Conservation (phyloP, 2,113 vertebrate genomes). For the Callionymus lyra region DNA sequence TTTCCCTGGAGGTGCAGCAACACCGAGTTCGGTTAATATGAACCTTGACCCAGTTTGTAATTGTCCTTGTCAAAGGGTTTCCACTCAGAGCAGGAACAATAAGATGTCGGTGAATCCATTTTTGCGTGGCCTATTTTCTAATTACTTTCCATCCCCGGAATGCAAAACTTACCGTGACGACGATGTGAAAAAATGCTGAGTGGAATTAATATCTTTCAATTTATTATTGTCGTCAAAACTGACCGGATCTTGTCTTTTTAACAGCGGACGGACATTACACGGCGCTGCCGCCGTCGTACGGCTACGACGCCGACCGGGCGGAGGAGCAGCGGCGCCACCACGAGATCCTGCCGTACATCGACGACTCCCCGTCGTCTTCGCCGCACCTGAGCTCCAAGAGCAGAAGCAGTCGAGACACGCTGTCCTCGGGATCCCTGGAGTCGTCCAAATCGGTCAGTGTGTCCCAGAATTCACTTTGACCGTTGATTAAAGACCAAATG, state of each 20-base stretch:
- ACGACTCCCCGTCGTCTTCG: conserved; percentile 91
- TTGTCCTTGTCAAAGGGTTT: conserved; percentile 18
- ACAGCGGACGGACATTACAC: conserved; percentile 75
- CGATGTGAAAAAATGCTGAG: conserved; percentile 3
- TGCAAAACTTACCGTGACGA: conserved; percentile 7
- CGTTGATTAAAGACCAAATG: too few species aligned
- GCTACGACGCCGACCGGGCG: conserved; percentile 77
- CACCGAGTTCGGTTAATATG: conserved; percentile 1
- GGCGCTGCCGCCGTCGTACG: conserved; percentile 76
- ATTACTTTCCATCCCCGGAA: too few species aligned
- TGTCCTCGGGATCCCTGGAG: conserved; percentile 80
- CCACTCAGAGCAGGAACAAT: conserved; percentile 10
- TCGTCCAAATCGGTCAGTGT: conserved; percentile 80
- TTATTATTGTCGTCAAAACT: too few species aligned
- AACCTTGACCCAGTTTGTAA: conserved; percentile 37
- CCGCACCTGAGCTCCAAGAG: conserved; percentile 90
- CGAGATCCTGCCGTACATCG: conserved; percentile 90
- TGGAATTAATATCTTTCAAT: too few species aligned
- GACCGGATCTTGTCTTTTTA: conserved; percentile 3
- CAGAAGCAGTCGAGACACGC: conserved; percentile 78
- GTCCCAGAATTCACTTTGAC: too few species aligned
- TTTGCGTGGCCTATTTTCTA: too few species aligned
- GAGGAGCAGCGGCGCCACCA: conserved; percentile 85
- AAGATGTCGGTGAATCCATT: conserved; percentile 18
- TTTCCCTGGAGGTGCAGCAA: conserved; percentile 25